A percentile compares a stretch with the other conserved stretches of the same genome.
phyloP scores from a whole-genome alignment of 2,113 vertebrate species.

The Scortum barcoo region DNA sequence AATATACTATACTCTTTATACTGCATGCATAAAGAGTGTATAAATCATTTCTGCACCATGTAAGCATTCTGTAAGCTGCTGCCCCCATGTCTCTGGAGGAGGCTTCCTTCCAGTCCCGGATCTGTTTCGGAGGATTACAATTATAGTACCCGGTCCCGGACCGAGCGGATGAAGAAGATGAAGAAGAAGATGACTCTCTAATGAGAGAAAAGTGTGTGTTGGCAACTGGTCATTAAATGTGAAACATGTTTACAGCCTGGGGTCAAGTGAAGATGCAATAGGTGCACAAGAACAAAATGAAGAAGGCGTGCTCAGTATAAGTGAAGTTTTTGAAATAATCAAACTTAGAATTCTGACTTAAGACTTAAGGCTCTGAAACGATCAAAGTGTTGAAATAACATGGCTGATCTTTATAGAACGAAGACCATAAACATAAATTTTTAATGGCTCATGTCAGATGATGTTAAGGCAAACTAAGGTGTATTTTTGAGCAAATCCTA shows the following conservation, averaged over 20 bases:
- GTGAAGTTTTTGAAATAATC: slow-evolving; percentile 22
- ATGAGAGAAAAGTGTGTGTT: slow-evolving; percentile 40
- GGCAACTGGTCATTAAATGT: slow-evolving; percentile 52
- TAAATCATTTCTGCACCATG: not conserved
- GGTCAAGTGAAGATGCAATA: slow-evolving; percentile 41
- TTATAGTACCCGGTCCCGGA: slow-evolving; percentile 8
- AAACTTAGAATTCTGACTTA: not conserved
- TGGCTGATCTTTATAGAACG: not conserved
- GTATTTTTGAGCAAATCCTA: not conserved
- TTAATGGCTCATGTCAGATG: not conserved
- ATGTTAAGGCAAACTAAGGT: not conserved
- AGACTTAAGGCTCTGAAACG: not conserved
- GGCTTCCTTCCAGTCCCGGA: too few relatives aligned
- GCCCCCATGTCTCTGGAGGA: too few relatives aligned
- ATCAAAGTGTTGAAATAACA: not conserved
- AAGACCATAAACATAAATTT: too few relatives aligned
- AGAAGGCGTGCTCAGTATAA: not conserved
- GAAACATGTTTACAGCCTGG: slow-evolving; percentile 39
- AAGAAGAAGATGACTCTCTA: too few relatives aligned
- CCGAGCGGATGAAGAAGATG: too few relatives aligned
- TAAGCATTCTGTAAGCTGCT: slow-evolving; percentile 6
- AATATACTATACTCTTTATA: too few relatives aligned
- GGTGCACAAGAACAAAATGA: not conserved
- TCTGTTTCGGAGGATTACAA: slow-evolving; percentile 63
- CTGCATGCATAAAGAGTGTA: slow-evolving; percentile 9